Percentiles rank a stretch among this genome's conserved stretches.
Evolutionary conservation across 2,888 invertebrate species (phyloP).

Genomic region (Meloe dianella): DNA sequence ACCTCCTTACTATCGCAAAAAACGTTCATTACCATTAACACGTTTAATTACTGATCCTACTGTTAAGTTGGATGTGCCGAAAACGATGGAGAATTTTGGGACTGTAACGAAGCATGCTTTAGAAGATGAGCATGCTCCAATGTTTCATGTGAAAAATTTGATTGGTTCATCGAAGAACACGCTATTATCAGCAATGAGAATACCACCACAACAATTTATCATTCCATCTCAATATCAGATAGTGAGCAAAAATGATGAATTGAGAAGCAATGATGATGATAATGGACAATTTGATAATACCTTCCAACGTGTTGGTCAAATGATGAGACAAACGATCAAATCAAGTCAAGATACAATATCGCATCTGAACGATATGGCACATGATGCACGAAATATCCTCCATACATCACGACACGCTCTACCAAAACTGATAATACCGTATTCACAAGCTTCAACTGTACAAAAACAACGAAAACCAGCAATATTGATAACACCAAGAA

Average conservation of each 20-base stretch:
- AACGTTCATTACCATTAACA: conserved; percentile 23
- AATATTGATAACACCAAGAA: conserved; percentile 40
- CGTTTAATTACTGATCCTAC: conserved; percentile 49
- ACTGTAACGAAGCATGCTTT: conserved; percentile 52
- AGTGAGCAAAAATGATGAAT: conserved; percentile 36
- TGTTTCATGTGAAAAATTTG: conserved; percentile 54
- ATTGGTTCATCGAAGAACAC: conserved; percentile 54
- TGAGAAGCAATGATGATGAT: conserved; percentile 24
- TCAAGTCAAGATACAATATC: conserved; percentile 52
- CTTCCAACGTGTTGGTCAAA: conserved; percentile 48
- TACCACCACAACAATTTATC: conserved; percentile 53
- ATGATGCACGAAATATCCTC: conserved; percentile 50
- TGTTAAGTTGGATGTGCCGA: conserved; percentile 52
- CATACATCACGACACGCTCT: conserved; percentile 42
- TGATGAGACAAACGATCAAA: conserved; percentile 51
- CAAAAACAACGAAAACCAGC: conserved; percentile 29
- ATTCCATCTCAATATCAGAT: conserved; percentile 55
- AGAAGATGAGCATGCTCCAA: conserved; percentile 53
- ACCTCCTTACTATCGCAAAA: neutral
- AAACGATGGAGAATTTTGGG: conserved; percentile 55
- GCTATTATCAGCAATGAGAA: conserved; percentile 51
- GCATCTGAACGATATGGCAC: conserved; percentile 52
- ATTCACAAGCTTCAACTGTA: conserved; percentile 34
- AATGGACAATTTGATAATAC: conserved; percentile 32
- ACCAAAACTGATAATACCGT: conserved; percentile 48